Conservation (phyloP, 2,888 invertebrate genomes). For the Hypselothyrea guttata region DNA sequence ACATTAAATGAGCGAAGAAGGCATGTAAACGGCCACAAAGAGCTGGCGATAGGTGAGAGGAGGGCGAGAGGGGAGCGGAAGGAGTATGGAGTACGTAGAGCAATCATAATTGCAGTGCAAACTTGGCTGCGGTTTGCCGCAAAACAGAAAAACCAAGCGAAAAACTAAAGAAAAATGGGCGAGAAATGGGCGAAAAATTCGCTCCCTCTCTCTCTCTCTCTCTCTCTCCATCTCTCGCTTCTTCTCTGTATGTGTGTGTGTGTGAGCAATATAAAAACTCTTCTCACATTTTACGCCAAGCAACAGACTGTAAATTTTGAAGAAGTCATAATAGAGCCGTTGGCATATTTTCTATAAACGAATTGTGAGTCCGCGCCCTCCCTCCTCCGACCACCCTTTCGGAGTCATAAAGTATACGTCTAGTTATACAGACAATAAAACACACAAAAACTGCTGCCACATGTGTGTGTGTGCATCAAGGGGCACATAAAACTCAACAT, state of each 20-base stretch:
- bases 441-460: slow-evolving; percentile 7
- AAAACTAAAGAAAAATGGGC: slow-evolving; percentile 34
- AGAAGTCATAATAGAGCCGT: slow-evolving; percentile 76
- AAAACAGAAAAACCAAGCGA: slow-evolving; percentile 45
- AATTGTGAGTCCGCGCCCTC: slow-evolving; percentile 45
- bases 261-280: slow-evolving; percentile 51
- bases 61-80: not conserved
- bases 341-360: slow-evolving; percentile 76
- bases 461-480: not conserved
- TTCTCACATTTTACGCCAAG: slow-evolving; percentile 56
- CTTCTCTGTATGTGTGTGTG: slow-evolving; percentile 14
- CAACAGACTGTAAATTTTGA: slow-evolving; percentile 77
- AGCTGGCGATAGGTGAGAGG: slow-evolving; percentile 6
- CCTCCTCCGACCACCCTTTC: slow-evolving; percentile 20
- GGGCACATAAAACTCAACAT: slow-evolving; percentile 26
- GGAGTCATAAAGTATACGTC: slow-evolving; percentile 59
- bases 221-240: slow-evolving; percentile 1
- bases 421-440: slow-evolving; percentile 53
- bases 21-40: slow-evolving; percentile 71
- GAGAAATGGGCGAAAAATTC: slow-evolving; percentile 24
- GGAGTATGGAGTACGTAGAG: slow-evolving; percentile 26
- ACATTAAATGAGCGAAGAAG: slow-evolving; percentile 75
- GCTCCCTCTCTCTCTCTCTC: not conserved
- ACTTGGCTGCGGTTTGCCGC: slow-evolving; percentile 64
- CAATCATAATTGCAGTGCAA: slow-evolving; percentile 74